Base-by-base conservation (phyloP, 2,797 vertebrate genomes). In the Scyliorhinus canicula region DNA sequence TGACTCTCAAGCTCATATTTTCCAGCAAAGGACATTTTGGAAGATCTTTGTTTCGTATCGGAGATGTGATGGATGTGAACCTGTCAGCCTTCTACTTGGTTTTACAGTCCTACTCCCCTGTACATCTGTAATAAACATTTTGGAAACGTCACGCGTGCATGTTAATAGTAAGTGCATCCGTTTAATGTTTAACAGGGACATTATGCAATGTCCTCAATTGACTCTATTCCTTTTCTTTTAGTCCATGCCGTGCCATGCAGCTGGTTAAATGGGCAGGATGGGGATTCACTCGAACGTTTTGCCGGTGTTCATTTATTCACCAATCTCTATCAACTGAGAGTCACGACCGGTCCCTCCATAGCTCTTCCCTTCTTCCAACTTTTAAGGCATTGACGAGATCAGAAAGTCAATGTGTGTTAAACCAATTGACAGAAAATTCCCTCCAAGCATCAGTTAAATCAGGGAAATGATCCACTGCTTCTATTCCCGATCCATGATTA, bases 1-100 rank as follows among this genome's bases (percentile, higher is more conserved):
- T 52, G 65, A 67, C 44, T 93, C 67, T 52, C 65, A 19, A 71
- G 65, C 44, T 93, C 93, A 93, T 71, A 71, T 52, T 93, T 93
- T 71, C 65, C 44, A 50, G 93, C 35, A 47, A 93, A 93, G 67
- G 93, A 31, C 47, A 93, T 69, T 50, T 67, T 50, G 65, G 14
- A 31, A 16, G 91, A 50, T 69, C 57, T 4, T 21, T 63, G n/a
- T 44, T 57, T n/a, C 11, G 19, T 91, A 19, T 44, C 35, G 40
- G 9, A 65, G n/a, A 63, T 91, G 1, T 63, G 14, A 88, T 88
- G 57, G 9, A 91, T 65, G 3, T 63, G 8, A 91, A 44, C 44
- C 19, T 82, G 21, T 21, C 44, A 19, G 6, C 35, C 44, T 65
- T 91, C 35, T 65, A 65, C 57, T 63, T 63, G 11, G 88, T 35